Evolutionary conservation across 2,888 invertebrate genomes (phyloP).

Genomic region (Tiliacea aurago): DNA sequence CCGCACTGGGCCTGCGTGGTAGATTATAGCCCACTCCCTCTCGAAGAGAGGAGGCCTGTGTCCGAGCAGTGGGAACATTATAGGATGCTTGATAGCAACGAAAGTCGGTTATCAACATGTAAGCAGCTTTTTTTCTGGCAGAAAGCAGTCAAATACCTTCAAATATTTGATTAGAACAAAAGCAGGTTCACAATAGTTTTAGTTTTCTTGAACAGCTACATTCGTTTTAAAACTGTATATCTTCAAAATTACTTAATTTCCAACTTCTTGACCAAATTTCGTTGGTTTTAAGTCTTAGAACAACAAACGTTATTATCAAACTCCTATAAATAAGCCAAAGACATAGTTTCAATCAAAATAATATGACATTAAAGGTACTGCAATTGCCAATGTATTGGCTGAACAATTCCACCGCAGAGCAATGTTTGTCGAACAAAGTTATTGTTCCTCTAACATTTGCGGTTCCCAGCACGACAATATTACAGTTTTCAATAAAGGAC

Average conservation of each 20-base stretch:
- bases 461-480: conserved; percentile 28
- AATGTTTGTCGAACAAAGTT: conserved; percentile 29
- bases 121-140: neutral
- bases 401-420: neutral
- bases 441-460: conserved; percentile 40
- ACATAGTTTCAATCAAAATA: conserved; percentile 21
- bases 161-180: neutral
- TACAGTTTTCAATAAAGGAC: conserved; percentile 19
- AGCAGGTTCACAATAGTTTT: too few relatives aligned
- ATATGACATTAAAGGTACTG: conserved; percentile 24
- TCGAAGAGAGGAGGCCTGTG: too few relatives aligned
- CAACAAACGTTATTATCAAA: neutral
- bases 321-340: neutral
- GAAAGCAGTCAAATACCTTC: neutral
- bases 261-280: neutral
- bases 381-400: conserved; percentile 1
- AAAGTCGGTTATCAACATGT: too few relatives aligned
- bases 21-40: too few relatives aligned
- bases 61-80: too few relatives aligned
- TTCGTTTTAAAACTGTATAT: too few relatives aligned
- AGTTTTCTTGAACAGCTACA: too few relatives aligned
- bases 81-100: too few relatives aligned
- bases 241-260: neutral
- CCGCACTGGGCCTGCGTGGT: too few relatives aligned
- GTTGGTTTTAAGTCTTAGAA: neutral